Base-by-base conservation (phyloP, 2,888 invertebrate genomes). In the Pteria penguin region DNA sequence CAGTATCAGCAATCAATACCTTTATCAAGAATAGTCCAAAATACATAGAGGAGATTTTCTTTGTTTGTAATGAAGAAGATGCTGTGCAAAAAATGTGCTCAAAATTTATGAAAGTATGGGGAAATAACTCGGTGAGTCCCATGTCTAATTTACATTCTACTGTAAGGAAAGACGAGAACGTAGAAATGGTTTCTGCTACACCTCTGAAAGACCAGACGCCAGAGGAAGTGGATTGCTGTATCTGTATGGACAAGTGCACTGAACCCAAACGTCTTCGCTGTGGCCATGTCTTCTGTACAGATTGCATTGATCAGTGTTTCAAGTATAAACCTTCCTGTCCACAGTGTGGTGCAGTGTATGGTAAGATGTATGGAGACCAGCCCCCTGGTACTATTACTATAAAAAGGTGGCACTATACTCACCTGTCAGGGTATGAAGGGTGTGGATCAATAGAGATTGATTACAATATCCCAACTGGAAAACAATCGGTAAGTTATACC, bases 321-420 rank as follows among this genome's bases (percentile, higher is more conserved):
- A 57, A 72, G 24, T 36, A 32, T 29, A 80, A 75, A 45, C 79
- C 77, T 45, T 72, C 71, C n/a, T 85, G 87, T 70, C 83, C 91
- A 84, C 95, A 95, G 95, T 84, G 84, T 75, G 80, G 82, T 22
- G 55, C 32, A 2, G 55, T 78, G 14, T 80, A 74, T 74, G 82
- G 81, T 29, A 73, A 45, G 14, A 55, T 75, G 4, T 73, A 31
- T 14, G 83, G 83, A 22, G 74, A 80, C 32, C 84, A 84, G 61
- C 84, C 84, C 22, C n/a, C 24, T 32, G 84, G 84, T 36, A 73
- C 61, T 8, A 83, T 84, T 80, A 57, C 32, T 1, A 14, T 63
- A n/a, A 52, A 11, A n/a, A 63, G 24, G 8, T n/a, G n/a, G n/a
- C 4, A n/a, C 2, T 8, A 2, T 5, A 8, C 0, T 14, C 54